A percentile compares a stretch with the other conserved stretches of the same genome.
Conservation (phyloP, 2,888 invertebrate species). For the Melieria picta region DNA sequence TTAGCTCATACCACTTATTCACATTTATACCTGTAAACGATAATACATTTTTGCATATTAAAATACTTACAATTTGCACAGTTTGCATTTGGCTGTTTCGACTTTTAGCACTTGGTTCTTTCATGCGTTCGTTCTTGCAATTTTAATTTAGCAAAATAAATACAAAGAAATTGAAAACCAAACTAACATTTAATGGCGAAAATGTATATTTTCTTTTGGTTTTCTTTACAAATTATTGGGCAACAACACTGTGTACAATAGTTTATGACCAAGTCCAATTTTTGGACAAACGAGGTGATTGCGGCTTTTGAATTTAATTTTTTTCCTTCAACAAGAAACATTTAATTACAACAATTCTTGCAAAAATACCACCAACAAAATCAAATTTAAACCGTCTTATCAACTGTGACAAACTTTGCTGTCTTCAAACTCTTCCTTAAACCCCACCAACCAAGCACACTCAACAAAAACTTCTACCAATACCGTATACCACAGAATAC, state of each 20-base stretch:
- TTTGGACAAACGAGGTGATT: slow-evolving; percentile 67
- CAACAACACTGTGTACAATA: slow-evolving; percentile 54
- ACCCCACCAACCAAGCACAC: too few species aligned
- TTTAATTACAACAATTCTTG: slow-evolving; percentile 2
- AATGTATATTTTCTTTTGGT: slow-evolving; percentile 40
- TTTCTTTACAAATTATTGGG: slow-evolving; percentile 45
- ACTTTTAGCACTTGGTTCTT: background rate
- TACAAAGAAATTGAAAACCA: slow-evolving; percentile 21
- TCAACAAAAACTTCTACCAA: too few species aligned
- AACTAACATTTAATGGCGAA: slow-evolving; percentile 20
- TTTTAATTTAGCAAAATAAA: slow-evolving; percentile 18
- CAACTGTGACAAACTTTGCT: too few species aligned
- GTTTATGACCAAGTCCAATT: slow-evolving; percentile 67
- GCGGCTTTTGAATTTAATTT: slow-evolving; percentile 40
- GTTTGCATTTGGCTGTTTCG: background rate
- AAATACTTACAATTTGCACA: slow-evolving; percentile 6
- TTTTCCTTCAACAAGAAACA: slow-evolving; percentile 11
- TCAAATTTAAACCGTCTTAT: too few species aligned
- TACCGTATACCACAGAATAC: too few species aligned
- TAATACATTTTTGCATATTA: background rate
- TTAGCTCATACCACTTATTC: background rate
- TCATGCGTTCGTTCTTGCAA: background rate
- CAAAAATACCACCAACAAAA: background rate
- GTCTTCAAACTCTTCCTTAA: too few species aligned
- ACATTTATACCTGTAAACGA: background rate